A percentile compares a stretch with the other conserved stretches of the same genome.
phyloP scores from a whole-genome alignment of 1,140 invertebrate genomes.

The Trypoxylus dichotomus region DNA sequence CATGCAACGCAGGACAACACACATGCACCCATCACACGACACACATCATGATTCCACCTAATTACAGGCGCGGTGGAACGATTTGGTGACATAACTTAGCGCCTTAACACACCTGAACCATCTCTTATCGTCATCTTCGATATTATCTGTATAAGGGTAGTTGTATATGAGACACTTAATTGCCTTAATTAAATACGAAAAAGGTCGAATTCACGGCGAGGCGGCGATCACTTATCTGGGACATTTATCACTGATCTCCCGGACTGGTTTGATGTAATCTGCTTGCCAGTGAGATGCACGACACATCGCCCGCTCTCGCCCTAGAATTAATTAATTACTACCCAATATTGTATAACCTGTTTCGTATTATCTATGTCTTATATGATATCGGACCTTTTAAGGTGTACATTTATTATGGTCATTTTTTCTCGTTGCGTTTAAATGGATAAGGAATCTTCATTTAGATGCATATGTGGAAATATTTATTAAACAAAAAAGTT shows the following conservation, averaged over 20 bases:
- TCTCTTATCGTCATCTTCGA: slow-evolving; percentile 41
- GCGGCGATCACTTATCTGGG: slow-evolving; percentile 46
- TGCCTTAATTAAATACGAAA: slow-evolving; percentile 52
- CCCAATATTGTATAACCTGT: slow-evolving; percentile 41
- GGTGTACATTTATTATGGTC: slow-evolving; percentile 43
- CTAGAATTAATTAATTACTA: slow-evolving; percentile 45
- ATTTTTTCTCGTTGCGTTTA: slow-evolving; percentile 40
- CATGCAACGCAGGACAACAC: not conserved
- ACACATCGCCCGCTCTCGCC: slow-evolving; percentile 34
- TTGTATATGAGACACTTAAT: slow-evolving; percentile 51
- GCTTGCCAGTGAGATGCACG: slow-evolving; percentile 36
- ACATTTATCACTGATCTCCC: slow-evolving; percentile 44
- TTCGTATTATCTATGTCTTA: slow-evolving; percentile 42
- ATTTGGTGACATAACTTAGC: slow-evolving; percentile 44
- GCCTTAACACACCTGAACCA: slow-evolving; percentile 37
- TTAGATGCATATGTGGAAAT: slow-evolving; percentile 39
- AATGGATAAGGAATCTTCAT: slow-evolving; percentile 37
- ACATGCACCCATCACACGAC: not conserved
- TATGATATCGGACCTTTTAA: slow-evolving; percentile 42
- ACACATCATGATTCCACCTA: slow-evolving; percentile 41
- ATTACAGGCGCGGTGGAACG: slow-evolving; percentile 37
- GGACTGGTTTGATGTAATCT: slow-evolving; percentile 40
- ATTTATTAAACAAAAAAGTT: slow-evolving; percentile 31
- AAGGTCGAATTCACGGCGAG: slow-evolving; percentile 45
- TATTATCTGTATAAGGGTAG: slow-evolving; percentile 43